phyloP scores from a whole-genome alignment of 2,888 invertebrate species.

The Lissocephala sabroskyi region DNA sequence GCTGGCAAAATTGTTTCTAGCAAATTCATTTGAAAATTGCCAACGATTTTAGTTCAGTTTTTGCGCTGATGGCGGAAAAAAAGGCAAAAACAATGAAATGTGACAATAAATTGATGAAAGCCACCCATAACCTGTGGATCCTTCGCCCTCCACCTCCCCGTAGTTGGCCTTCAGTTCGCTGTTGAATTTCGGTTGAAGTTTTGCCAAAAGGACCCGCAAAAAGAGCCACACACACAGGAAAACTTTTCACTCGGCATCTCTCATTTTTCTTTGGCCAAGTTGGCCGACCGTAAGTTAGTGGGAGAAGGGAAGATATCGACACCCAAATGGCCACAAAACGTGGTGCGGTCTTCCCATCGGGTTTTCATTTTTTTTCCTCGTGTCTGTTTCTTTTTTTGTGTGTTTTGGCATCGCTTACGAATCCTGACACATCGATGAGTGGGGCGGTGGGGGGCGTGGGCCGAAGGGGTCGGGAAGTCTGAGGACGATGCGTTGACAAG shows the following conservation, averaged over 20 bases:
- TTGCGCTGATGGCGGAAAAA: background rate
- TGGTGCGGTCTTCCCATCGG: slow-evolving; percentile 1
- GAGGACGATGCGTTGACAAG: slow-evolving; percentile 44
- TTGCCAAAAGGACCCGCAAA: background rate
- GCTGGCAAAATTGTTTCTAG: no score
- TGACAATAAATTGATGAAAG: slow-evolving; percentile 43
- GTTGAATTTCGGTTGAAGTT: no score
- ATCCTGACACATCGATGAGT: slow-evolving; percentile 50
- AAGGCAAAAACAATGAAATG: slow-evolving; percentile 19
- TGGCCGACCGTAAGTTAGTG: slow-evolving; percentile 31
- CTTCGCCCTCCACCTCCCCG: slow-evolving; percentile 32
- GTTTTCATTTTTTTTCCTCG: no score
- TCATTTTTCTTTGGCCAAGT: slow-evolving; percentile 46
- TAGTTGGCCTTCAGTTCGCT: no score
- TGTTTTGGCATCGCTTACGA: slow-evolving; percentile 30
- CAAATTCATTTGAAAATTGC: no score
- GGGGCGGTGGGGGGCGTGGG: no score
- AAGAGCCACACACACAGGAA: slow-evolving; percentile 10
- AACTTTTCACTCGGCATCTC: slow-evolving; percentile 28
- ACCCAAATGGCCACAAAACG: slow-evolving; percentile 38
- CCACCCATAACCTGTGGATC: slow-evolving; percentile 58
- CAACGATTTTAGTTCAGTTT: no score
- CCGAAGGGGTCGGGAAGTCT: no score
- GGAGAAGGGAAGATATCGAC: slow-evolving; percentile 42
- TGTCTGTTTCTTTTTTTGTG: background rate